Conservation (phyloP, 1,140 invertebrate genomes). For the Meloidogyne chitwoodi region DNA sequence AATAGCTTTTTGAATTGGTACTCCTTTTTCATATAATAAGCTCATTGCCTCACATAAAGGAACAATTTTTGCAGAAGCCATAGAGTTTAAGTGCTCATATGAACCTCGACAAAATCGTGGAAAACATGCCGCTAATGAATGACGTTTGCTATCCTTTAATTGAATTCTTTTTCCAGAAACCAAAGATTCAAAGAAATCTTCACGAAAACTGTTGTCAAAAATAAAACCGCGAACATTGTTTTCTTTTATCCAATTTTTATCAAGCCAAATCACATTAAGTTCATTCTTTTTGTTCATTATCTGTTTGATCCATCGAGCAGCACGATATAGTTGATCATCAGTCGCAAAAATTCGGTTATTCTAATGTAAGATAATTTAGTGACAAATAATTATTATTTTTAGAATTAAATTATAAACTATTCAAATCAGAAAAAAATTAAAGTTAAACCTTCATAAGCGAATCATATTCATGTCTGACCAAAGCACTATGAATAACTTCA, state of each 20-base stretch:
- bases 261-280: conserved; percentile 25
- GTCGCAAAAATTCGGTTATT: conserved; percentile 18
- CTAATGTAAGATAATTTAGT: conserved; percentile 8
- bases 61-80: background rate
- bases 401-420: too few species aligned
- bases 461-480: conserved; percentile 31
- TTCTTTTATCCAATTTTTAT: conserved; percentile 43
- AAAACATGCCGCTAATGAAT: conserved; percentile 29
- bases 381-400: too few species aligned
- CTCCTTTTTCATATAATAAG: conserved; percentile 33
- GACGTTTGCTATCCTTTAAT: conserved; percentile 24
- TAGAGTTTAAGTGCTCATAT: conserved; percentile 2
- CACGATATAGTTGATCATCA: conserved; percentile 25
- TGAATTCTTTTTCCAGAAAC: conserved; percentile 26
- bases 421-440: too few species aligned
- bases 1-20: conserved; percentile 40
- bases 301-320: conserved; percentile 22
- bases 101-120: conserved; percentile 19
- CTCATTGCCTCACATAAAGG: conserved; percentile 40
- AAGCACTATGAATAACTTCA: conserved; percentile 15
- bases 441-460: conserved; percentile 29
- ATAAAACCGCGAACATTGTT: conserved; percentile 29
- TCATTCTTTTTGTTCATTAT: conserved; percentile 40
- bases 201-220: background rate
- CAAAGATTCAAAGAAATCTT: conserved; percentile 36